Evolutionary conservation across 1,140 invertebrate genomes (phyloP), one percentile per base, ranked within the genome.

Genomic region (Oreohelix idahoensis): DNA sequence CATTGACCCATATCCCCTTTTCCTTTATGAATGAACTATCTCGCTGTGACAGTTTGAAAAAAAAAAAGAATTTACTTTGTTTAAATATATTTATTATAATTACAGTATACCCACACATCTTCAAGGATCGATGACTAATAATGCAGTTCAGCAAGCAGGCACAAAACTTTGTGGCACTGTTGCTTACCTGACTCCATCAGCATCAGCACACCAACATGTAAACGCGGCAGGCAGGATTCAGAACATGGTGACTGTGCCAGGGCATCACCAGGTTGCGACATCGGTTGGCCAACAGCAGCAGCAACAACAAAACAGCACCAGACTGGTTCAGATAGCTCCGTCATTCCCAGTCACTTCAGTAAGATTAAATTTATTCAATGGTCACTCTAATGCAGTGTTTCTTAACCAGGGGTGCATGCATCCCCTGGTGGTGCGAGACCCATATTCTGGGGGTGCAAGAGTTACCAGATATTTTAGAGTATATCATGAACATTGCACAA

Each of bases 71-170:
- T n/a, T n/a, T n/a, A n/a, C n/a, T n/a, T n/a, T n/a, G n/a, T n/a
- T n/a, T n/a, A n/a, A n/a, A n/a, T n/a, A n/a, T n/a, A n/a, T 49
- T 49, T 49, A 17, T 58, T n/a, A 66, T 23, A 66, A 29, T 35
- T 51, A 2, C 69, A 80, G 79, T 35, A 82, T 82, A 35, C 80
- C 80, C 13, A 75, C 70, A 26, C 70, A 82, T 17, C 63, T 82
- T 29, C 80, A 82, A 75, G 71, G 49, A 32, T 51, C 79, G 5
- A 29, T 81, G 20, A 2, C 66, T 8, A 81, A 73, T 35, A 71
- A 45, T 32, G 66, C 36, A 20, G 42, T 80, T 0, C 79, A 80
- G 39, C 79, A 80, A 38, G 69, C 15, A 10, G 69, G 66, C 49
- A 73, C 63, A 0, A 79, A 53, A 10, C 51, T 79, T 1, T 63